Percentiles rank a stretch among this genome's conserved stretches.
Evolutionary conservation across 1,140 invertebrate genomes (phyloP).

Genomic region (Philopotamus ludificatus): DNA sequence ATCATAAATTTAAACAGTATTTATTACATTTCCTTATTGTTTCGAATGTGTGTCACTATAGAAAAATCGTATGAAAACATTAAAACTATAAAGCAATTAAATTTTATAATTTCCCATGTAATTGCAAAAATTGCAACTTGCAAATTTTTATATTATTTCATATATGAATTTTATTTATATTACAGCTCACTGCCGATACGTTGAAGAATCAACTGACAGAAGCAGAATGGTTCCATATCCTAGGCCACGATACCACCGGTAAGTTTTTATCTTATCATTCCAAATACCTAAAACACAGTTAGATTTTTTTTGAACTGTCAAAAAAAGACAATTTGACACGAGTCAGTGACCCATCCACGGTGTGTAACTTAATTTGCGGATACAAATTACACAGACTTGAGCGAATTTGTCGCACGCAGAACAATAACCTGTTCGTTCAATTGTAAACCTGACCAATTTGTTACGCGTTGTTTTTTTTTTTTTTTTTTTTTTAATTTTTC

Average conservation of each 20-base stretch:
- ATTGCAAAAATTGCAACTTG: too few species aligned
- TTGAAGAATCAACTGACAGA: conserved; percentile 28
- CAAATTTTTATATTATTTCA: too few species aligned
- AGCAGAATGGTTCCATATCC: conserved; percentile 34
- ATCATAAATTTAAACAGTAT: too few species aligned
- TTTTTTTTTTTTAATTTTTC: too few species aligned
- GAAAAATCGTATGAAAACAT: too few species aligned
- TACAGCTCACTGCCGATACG: conserved; percentile 30
- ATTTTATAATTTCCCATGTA: too few species aligned
- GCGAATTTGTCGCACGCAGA: not conserved
- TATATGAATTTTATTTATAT: conserved; percentile 18
- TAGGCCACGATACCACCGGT: conserved; percentile 35
- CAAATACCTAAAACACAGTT: too few species aligned
- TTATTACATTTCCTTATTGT: not conserved
- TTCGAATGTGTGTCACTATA: too few species aligned
- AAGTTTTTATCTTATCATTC: conserved; percentile 13
- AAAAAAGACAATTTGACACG: not conserved
- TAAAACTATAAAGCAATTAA: too few species aligned
- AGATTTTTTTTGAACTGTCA: not conserved
- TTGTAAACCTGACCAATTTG: not conserved
- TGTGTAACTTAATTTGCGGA: not conserved
- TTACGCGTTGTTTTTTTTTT: not conserved
- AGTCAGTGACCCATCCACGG: not conserved
- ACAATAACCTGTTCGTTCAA: not conserved
- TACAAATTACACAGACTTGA: too few species aligned